Evolutionary conservation across 2,113 vertebrate genomes (phyloP), one percentile per base, ranked within the genome.

Genomic region (Scatophagus argus): DNA sequence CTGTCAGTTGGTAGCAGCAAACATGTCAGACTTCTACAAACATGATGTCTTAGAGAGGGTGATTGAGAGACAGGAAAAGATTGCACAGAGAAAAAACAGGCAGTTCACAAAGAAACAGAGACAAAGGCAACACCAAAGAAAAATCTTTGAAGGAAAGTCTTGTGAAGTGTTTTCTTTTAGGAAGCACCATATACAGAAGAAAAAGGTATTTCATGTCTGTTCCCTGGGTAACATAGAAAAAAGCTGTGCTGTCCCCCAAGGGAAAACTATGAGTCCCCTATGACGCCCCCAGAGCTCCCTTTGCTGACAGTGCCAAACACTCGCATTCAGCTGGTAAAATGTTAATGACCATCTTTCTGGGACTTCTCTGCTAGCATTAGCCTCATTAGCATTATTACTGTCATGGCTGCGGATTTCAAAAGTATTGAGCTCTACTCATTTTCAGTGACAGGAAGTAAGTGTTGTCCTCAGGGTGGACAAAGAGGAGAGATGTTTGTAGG

Each of bases 1-100:
- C 29, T 82, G 75, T 72, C 80, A 66, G 75, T 61, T 27, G 29
- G 58, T 29, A 70, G 81, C 63, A 46, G 73, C 86, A 83, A 68
- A 86, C 60, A 86, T 60, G 51, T 81, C 87, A 78, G 47, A 83
- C 63, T 81, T 90, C 87, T 86, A 77, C 79, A 88, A 80, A 84
- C 64, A 72, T 49, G 25, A 63, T 74, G 70, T 75, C 39, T 64
- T 19, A 38, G 81, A 38, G 44, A 61, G 71, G 80, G 60, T 65
- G 84, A 78, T 34, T 79, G 80, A 77, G 59, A 80, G 81, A 86
- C 70, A 80, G 82, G 60, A 64, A 79, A 73, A 58, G 58, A 78
- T 25, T 41, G 74, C 29, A 71, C 64, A 82, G 21, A 86, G 65
- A 82, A 71, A 71, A 81, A 55, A 6, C 14, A 77, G 62, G 39